Percentiles rank a stretch among this genome's conserved stretches.
phyloP scores from a whole-genome alignment of 2,797 vertebrate species.

The Limnodromus scolopaceus region DNA sequence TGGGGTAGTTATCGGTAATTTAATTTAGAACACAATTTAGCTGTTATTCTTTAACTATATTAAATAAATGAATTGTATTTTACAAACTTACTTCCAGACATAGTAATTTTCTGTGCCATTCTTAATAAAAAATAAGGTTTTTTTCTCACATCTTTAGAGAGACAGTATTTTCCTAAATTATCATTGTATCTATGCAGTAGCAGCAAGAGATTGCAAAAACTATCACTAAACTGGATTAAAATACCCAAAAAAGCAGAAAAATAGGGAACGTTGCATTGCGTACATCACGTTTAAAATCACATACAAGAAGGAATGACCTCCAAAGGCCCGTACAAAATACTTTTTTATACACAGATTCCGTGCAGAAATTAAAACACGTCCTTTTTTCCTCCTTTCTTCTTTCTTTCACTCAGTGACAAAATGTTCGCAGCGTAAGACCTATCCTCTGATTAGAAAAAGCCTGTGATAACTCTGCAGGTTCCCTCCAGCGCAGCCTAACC shows the following conservation, averaged over 20 bases:
- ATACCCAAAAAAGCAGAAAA: background rate
- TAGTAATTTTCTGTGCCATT: background rate
- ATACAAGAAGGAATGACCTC: background rate
- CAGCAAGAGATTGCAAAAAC: background rate
- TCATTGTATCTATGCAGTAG: background rate
- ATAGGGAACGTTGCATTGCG: background rate
- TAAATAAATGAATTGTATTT: background rate
- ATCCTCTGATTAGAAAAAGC: conserved; percentile 12
- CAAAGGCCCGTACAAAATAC: background rate
- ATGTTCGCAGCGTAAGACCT: background rate
- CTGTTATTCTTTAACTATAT: background rate
- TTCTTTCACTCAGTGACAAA: background rate
- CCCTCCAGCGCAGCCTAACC: background rate
- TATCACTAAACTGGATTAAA: background rate
- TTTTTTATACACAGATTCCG: background rate
- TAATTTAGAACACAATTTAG: background rate
- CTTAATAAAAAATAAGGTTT: background rate
- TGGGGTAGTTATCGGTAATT: background rate
- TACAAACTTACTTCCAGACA: background rate
- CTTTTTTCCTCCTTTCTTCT: background rate
- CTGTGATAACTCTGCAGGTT: background rate
- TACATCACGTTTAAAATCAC: background rate
- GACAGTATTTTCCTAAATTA: background rate
- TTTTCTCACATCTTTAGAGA: background rate
- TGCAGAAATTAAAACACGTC: background rate